phyloP scores from a whole-genome alignment of 2,888 invertebrate genomes.

The Diarsia dahlii region DNA sequence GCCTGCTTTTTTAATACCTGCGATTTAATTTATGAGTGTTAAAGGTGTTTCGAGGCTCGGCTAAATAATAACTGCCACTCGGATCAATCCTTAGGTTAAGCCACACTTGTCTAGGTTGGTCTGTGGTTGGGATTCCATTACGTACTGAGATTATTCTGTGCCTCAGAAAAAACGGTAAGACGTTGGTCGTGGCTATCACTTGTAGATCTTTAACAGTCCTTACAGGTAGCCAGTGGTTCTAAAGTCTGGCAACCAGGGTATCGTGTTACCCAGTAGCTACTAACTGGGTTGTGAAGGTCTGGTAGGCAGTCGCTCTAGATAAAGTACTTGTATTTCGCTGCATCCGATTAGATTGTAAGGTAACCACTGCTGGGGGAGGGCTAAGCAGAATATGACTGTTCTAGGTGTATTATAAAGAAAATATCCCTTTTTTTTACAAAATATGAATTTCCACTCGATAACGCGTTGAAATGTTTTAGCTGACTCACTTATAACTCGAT shows the following conservation, averaged over 20 bases:
- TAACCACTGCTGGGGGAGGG: not conserved
- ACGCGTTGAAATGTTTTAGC: not conserved
- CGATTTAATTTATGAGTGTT: constrained; percentile 1
- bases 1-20: constrained; percentile 20
- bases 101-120: not conserved
- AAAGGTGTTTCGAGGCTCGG: not conserved
- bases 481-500: not conserved
- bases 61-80: not conserved
- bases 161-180: not conserved
- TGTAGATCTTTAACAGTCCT: not conserved
- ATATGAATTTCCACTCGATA: not conserved
- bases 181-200: not conserved
- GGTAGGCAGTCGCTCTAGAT: not conserved
- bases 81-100: not conserved
- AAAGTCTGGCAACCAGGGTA: not conserved
- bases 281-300: not conserved
- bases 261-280: not conserved
- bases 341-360: not conserved
- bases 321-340: not conserved
- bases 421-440: not conserved
- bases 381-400: not conserved
- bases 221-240: not conserved
- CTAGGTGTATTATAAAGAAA: not conserved
- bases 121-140: not conserved
- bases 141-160: not conserved